Percentiles rank a stretch among this genome's conserved stretches.
These are phyloP conservation scores for Ascidia mentula DNA, from an alignment of 23 tunicate genomes.

Conservation along the genomic window DNA sequence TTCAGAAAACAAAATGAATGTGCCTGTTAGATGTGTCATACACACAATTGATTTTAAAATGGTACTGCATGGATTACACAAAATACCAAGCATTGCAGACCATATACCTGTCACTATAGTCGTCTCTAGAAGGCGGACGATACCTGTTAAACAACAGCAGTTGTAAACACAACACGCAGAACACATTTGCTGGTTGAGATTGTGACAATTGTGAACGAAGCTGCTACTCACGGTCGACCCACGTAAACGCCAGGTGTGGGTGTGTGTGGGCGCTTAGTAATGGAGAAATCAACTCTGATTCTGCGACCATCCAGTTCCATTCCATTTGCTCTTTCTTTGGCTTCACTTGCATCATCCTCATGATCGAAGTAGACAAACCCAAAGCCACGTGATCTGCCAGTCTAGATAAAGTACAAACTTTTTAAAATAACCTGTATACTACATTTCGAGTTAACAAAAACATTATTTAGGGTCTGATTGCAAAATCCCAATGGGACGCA, in stretches of 20 bases:
- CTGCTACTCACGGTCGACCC: constrained; percentile 72
- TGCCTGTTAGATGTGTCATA: too few relatives aligned
- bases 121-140: constrained; percentile 9
- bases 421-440: too few relatives aligned
- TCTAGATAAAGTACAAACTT: too few relatives aligned
- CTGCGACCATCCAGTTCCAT: constrained; percentile 89
- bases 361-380: constrained; percentile 87
- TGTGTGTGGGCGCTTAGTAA: constrained; percentile 95
- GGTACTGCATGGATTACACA: too few relatives aligned
- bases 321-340: constrained; percentile 91
- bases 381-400: constrained; percentile 95
- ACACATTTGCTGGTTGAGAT: neutral
- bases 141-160: constrained; percentile 2
- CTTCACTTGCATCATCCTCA: constrained; percentile 76
- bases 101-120: constrained; percentile 5
- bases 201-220: neutral
- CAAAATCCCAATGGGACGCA: too few relatives aligned
- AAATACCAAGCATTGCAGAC: too few relatives aligned
- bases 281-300: constrained; percentile 88
- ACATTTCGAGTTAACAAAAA: too few relatives aligned
- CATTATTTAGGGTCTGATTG: too few relatives aligned
- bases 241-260: constrained; percentile 99
- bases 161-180: neutral
- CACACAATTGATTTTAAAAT: too few relatives aligned
- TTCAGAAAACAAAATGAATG: too few relatives aligned